phyloP scores from a whole-genome alignment of 1,140 invertebrate species.

The Atta colombica region DNA sequence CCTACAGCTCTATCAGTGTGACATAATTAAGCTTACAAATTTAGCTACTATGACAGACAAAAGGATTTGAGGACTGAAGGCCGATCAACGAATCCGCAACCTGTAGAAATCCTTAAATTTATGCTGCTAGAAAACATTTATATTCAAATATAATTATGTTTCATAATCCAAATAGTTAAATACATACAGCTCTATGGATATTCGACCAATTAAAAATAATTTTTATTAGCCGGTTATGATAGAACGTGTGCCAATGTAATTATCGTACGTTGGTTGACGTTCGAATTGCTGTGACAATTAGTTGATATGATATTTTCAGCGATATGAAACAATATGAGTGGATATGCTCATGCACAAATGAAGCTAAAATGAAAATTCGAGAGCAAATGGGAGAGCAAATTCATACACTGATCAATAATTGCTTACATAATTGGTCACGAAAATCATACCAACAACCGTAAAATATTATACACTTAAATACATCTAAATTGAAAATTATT shows the following conservation, averaged over 20 bases:
- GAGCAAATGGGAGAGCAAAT: constrained; percentile 15
- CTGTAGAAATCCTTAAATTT: constrained; percentile 7
- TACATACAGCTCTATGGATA: neutral
- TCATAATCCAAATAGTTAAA: neutral
- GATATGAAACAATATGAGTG: constrained; percentile 3
- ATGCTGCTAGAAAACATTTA: neutral
- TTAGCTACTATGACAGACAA: constrained; percentile 38
- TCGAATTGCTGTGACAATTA: constrained; percentile 43
- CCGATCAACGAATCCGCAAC: neutral
- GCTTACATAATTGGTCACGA: constrained; percentile 22
- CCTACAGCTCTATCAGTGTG: constrained; percentile 34
- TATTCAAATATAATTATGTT: neutral
- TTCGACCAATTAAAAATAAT: constrained; percentile 1
- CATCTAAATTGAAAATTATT: constrained; percentile 14
- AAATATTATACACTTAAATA: constrained; percentile 10
- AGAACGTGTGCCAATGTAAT: constrained; percentile 14
- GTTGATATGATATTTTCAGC: constrained; percentile 33
- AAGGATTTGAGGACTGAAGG: constrained; percentile 19
- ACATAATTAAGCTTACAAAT: constrained; percentile 44
- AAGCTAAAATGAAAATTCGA: constrained; percentile 56
- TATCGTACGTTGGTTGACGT: constrained; percentile 22
- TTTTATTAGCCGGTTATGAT: constrained; percentile 12
- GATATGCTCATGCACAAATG: constrained; percentile 22
- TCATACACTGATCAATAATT: constrained; percentile 43
- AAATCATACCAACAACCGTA: constrained; percentile 12